Conservation (phyloP, 2,113 vertebrate species). For the Saimiri boliviensis region DNA sequence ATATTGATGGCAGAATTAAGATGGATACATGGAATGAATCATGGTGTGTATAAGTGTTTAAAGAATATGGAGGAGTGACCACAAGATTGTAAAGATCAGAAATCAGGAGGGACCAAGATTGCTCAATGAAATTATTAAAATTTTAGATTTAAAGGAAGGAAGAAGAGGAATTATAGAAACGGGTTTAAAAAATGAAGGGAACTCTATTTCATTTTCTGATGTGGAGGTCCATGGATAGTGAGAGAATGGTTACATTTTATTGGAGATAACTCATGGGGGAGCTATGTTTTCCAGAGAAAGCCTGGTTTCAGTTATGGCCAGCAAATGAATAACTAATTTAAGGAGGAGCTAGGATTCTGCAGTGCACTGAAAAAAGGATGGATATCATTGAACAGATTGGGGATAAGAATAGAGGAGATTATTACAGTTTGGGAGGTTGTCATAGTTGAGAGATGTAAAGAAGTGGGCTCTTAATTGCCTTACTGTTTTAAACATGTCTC, state of each 20-base stretch:
- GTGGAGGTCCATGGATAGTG: not conserved
- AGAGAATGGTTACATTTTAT: not conserved
- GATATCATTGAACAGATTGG: not conserved
- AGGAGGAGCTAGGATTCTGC: not conserved
- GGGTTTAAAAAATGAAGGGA: not conserved
- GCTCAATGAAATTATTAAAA: not conserved
- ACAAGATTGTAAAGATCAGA: not conserved
- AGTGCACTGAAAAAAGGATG: not conserved
- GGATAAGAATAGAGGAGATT: not conserved
- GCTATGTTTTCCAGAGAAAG: not conserved
- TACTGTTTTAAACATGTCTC: not conserved
- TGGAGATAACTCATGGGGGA: not conserved
- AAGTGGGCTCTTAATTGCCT: not conserved
- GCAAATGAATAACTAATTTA: not conserved
- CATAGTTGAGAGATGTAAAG: not conserved
- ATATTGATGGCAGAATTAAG: not conserved
- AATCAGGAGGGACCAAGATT: not conserved
- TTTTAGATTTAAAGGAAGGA: not conserved
- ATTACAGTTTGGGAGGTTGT: not conserved
- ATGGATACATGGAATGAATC: not conserved
- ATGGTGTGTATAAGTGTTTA: not conserved
- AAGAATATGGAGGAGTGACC: not conserved
- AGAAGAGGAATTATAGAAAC: not conserved
- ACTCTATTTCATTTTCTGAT: conserved; percentile 10
- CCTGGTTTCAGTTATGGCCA: not conserved